A percentile compares a stretch with the other conserved stretches of the same genome.
Conservation (phyloP, 2,113 vertebrate genomes). For the Ranitomeya variabilis region DNA sequence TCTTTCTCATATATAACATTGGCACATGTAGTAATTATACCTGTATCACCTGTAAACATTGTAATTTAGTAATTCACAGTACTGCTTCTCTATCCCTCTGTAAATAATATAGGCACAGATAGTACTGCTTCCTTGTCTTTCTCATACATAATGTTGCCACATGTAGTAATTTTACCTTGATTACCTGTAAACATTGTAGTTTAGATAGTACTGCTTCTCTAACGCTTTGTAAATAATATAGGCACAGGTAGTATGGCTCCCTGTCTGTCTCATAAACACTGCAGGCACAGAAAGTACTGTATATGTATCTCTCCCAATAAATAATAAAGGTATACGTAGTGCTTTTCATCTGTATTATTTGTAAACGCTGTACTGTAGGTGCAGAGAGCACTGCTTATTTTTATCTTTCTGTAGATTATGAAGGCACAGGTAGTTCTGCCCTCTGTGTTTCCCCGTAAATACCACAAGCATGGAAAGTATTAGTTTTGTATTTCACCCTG, state of each 20-base stretch:
- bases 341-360: background rate
- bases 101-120: too few relatives aligned
- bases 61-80: too few relatives aligned
- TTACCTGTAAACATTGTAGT: too few relatives aligned
- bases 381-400: background rate
- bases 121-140: too few relatives aligned
- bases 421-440: background rate
- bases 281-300: background rate
- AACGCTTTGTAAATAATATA: too few relatives aligned
- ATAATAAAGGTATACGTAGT: background rate
- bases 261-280: background rate
- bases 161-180: too few relatives aligned
- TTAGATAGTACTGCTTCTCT: too few relatives aligned
- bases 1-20: too few relatives aligned
- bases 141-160: too few relatives aligned
- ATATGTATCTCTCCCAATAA: background rate
- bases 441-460: background rate
- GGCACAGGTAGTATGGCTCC: background rate
- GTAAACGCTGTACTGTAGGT: background rate
- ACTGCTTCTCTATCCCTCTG: too few relatives aligned
- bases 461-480: background rate
- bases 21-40: too few relatives aligned
- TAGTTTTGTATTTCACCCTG: background rate
- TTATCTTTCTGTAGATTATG: background rate
- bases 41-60: too few relatives aligned